These are phyloP conservation scores for Lepidonotus clava DNA, from an alignment of 2,888 invertebrate species.

Conservation along the genomic window DNA sequence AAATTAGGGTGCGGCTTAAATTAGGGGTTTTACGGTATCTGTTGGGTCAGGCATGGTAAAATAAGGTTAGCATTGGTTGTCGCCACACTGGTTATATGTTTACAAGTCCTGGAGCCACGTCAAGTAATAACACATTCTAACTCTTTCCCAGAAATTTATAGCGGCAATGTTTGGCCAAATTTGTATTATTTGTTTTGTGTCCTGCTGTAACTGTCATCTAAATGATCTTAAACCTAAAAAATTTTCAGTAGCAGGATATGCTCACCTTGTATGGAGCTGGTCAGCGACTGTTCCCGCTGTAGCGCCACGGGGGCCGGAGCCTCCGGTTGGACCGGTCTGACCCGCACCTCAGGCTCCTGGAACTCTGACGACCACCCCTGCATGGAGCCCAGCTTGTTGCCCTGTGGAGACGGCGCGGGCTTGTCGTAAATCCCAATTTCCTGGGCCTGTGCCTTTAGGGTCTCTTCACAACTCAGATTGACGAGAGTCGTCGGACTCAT, in stretches of 20 bases:
- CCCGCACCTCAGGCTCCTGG: constrained; percentile 8
- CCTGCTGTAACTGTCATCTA: too few species aligned
- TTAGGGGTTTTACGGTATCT: too few species aligned
- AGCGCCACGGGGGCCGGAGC: not conserved
- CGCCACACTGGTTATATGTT: too few species aligned
- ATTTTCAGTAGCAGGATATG: not conserved
- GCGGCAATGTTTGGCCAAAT: too few species aligned
- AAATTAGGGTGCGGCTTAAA: too few species aligned
- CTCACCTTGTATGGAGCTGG: constrained; percentile 14
- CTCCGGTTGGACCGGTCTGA: not conserved
- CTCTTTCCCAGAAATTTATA: too few species aligned
- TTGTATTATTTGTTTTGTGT: too few species aligned
- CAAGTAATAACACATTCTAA: too few species aligned
- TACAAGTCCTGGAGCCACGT: too few species aligned
- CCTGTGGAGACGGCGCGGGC: constrained; percentile 27
- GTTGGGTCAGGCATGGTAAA: too few species aligned
- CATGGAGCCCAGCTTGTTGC: constrained; percentile 56
- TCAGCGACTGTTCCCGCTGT: not conserved
- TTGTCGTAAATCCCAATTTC: constrained; percentile 37
- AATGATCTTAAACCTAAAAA: not conserved
- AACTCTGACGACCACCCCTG: constrained; percentile 61
- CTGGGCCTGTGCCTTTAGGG: not conserved
- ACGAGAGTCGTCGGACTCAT: not conserved
- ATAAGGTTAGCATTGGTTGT: too few species aligned
- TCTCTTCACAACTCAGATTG: not conserved